These are phyloP conservation scores for Sarcophaga peregrina DNA, from an alignment of 1,140 invertebrate species.

Conservation along the genomic window DNA sequence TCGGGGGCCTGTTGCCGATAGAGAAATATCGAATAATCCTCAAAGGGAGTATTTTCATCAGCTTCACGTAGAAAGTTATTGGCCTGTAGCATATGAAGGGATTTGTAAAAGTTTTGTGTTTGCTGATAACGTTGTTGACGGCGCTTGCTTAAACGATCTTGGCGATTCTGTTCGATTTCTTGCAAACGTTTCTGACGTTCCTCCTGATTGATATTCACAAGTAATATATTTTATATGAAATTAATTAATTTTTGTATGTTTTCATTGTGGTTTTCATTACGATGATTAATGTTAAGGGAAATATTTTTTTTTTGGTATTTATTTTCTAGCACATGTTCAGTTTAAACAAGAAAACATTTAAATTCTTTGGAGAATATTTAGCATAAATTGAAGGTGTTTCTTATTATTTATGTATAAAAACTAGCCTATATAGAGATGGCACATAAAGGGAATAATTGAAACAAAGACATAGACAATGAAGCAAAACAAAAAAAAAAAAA, in stretches of 20 bases:
- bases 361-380: neutral
- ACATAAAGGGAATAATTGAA: neutral
- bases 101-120: constrained; percentile 80
- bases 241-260: too few relatives aligned
- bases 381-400: neutral
- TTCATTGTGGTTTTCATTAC: too few relatives aligned
- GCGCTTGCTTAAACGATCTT: constrained; percentile 73
- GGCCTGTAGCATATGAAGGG: constrained; percentile 80
- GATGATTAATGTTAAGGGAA: too few relatives aligned
- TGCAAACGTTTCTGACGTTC: constrained; percentile 75
- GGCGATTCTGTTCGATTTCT: constrained; percentile 77
- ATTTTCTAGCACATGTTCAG: neutral
- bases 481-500: constrained; percentile 19
- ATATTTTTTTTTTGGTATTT: neutral
- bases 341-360: constrained; percentile 4
- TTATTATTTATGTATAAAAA: too few relatives aligned
- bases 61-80: constrained; percentile 69
- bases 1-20: constrained; percentile 79
- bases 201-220: constrained; percentile 68
- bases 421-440: neutral
- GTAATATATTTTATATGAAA: neutral
- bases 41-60: constrained; percentile 70
- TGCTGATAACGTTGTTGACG: constrained; percentile 76
- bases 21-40: constrained; percentile 80
- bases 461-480: neutral